A percentile compares a stretch with the other conserved stretches of the same genome.
phyloP scores from a whole-genome alignment of 1,140 invertebrate species.

The Caligus rogercresseyi region DNA sequence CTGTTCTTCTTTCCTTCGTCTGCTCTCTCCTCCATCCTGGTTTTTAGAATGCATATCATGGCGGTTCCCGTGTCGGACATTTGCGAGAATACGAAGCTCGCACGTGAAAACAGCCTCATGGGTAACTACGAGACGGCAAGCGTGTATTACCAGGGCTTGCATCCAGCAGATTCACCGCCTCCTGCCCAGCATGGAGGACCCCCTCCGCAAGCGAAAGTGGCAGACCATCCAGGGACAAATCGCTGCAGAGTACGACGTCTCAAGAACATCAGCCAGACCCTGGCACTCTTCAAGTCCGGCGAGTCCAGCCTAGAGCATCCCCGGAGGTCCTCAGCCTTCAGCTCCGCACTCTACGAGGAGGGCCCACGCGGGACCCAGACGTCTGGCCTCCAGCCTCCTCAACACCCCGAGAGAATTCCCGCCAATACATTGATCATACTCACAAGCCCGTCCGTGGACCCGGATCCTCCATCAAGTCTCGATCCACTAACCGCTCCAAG shows the following conservation, averaged over 20 bases:
- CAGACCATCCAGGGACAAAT: conserved; percentile 42
- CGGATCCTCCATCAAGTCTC: conserved; percentile 1
- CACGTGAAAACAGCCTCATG: conserved; percentile 77
- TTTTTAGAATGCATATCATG: conserved; percentile 34
- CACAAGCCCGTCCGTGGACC: conserved; percentile 21
- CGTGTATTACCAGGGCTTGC: conserved; percentile 86
- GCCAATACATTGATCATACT: background rate
- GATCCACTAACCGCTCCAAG: background rate
- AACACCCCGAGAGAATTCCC: conserved; percentile 27
- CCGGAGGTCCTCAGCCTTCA: conserved; percentile 14
- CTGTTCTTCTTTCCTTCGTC: too few relatives aligned
- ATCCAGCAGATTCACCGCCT: conserved; percentile 72
- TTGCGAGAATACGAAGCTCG: conserved; percentile 75
- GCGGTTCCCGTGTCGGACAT: conserved; percentile 68
- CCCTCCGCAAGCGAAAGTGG: conserved; percentile 66
- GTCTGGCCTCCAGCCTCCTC: conserved; percentile 54
- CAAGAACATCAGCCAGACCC: conserved; percentile 16
- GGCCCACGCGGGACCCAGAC: conserved; percentile 43
- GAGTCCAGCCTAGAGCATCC: background rate
- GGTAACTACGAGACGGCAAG: conserved; percentile 87
- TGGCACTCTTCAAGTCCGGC: conserved; percentile 23
- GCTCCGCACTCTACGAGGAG: conserved; percentile 36
- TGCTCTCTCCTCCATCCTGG: too few relatives aligned
- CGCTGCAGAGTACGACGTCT: conserved; percentile 20
- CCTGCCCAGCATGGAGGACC: conserved; percentile 56